Evolutionary conservation across 2,797 vertebrate species (phyloP), one percentile per base, ranked within the genome.

Genomic region (Molossus molossus): DNA sequence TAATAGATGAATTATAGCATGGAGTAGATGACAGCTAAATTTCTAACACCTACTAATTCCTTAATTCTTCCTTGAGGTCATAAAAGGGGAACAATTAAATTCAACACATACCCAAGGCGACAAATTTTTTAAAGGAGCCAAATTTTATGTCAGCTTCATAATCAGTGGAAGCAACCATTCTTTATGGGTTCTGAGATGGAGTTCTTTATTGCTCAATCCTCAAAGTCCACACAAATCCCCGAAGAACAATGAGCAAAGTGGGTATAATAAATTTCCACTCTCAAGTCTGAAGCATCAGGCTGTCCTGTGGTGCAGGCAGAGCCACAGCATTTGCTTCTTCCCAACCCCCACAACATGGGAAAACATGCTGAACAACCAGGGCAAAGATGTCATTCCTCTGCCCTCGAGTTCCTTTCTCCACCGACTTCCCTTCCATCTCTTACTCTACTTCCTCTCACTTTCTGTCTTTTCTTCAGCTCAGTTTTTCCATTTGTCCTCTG

Each of bases 31-130:
- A 73, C 87, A 90, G 67, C 60, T 72, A 55, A 76, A 62, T 67
- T 73, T 94, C 58, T 86, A 60, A 95, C 95, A 60, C 40, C 18
- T 27, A 48, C 27, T 64, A 86, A 50, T 73, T 90, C 55, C 27
- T 80, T 80, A 88, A 67, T 72, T 91, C 80, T 72, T 6, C 37
- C 60, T 67, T 40, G 48, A 86, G 53, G 18, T 84, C 80, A 73
- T 84, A 25, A n/a, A 69, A 88, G 4, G 50, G 9, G 45, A 58
- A 53, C 17, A 64, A 33, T 83, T 88, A 96, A 81, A 83, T 90
- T 37, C 15, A 79, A 40, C 67, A 93, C 4, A 37, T 69, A 93
- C 3, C 33, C 45, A 81, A 93, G 40, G 37, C 69, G 55, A 27
- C 50, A 87, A 0, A 89, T 88, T 64, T 83, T n/a, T 72, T 0